These are phyloP conservation scores for Aquatica leii DNA, from an alignment of 2,888 invertebrate genomes.

Conservation along the genomic window DNA sequence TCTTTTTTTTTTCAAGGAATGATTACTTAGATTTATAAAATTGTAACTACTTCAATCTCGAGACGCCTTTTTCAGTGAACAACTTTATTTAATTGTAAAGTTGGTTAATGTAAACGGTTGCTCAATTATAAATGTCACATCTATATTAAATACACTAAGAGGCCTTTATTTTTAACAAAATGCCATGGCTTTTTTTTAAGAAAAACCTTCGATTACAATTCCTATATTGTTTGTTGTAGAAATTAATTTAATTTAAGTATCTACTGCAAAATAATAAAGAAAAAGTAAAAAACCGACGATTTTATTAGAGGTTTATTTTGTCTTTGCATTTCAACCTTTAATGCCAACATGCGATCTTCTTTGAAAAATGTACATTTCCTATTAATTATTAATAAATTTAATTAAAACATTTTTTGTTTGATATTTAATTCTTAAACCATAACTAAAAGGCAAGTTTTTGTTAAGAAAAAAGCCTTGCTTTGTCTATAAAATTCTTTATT, in stretches of 20 bases:
- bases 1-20: conserved; percentile 10
- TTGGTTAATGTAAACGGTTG: conserved; percentile 6
- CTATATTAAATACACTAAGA: conserved; percentile 26
- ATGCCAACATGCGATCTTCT: neutral
- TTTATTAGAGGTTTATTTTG: neutral
- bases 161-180: conserved; percentile 25
- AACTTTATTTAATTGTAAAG: neutral
- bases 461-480: too few relatives aligned
- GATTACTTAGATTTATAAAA: conserved; percentile 1
- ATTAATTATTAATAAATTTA: neutral
- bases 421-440: too few relatives aligned
- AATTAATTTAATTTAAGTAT: neutral
- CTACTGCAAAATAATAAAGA: neutral
- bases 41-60: neutral
- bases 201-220: conserved; percentile 1
- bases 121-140: conserved; percentile 10
- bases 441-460: too few relatives aligned
- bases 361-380: neutral
- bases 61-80: neutral
- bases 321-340: neutral
- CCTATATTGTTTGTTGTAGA: neutral
- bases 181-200: conserved; percentile 11
- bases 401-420: neutral
- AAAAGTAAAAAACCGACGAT: neutral
- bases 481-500: too few relatives aligned